phyloP scores from a whole-genome alignment of 2,888 invertebrate genomes.

The Drosophila affinis region DNA sequence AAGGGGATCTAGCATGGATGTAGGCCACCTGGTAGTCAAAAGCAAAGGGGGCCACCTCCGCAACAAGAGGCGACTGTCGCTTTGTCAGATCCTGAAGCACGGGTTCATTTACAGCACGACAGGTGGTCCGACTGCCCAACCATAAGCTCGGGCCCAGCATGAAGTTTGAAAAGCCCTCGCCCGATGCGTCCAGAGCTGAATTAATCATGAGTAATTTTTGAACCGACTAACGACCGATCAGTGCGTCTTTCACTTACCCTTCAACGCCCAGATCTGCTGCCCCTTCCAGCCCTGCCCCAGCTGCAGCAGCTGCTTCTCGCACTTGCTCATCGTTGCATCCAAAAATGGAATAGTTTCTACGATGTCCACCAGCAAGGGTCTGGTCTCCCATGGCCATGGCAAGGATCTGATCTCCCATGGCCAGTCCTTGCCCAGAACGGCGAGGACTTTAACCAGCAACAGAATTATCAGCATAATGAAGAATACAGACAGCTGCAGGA shows the following conservation, averaged over 20 bases:
- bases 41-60: conserved; percentile 36
- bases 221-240: neutral
- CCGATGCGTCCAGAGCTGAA: conserved; percentile 57
- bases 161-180: conserved; percentile 42
- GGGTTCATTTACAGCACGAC: conserved; percentile 33
- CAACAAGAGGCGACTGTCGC: conserved; percentile 8
- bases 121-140: conserved; percentile 50
- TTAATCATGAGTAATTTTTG: neutral
- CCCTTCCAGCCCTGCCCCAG: conserved; percentile 25
- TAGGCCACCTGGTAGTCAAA: conserved; percentile 53
- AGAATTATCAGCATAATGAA: neutral
- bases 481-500: neutral
- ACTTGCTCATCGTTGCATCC: conserved; percentile 12
- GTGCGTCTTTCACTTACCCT: conserved; percentile 36
- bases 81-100: conserved; percentile 24
- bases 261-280: conserved; percentile 47
- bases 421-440: neutral
- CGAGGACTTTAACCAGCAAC: conserved; percentile 2
- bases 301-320: conserved; percentile 34
- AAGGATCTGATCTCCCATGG: conserved; percentile 24
- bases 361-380: conserved; percentile 40
- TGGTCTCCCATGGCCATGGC: conserved; percentile 2
- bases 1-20: conserved; percentile 32
- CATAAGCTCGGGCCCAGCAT: conserved; percentile 47
- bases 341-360: neutral